phyloP scores from a whole-genome alignment of 2,797 vertebrate species.

The Choloepus didactylus region DNA sequence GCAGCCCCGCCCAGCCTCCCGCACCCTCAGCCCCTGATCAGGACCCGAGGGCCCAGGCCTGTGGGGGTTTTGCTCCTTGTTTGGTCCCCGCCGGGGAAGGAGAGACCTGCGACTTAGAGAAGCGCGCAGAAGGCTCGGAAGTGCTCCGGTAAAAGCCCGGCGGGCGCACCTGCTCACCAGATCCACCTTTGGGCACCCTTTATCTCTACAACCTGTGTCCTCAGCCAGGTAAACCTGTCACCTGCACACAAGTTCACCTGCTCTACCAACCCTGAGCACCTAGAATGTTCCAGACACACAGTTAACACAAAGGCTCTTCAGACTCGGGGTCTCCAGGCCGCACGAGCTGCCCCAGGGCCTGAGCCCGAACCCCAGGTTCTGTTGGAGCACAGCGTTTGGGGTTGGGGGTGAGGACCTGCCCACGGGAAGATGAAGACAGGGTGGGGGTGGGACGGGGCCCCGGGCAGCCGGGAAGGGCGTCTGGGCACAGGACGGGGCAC shows the following conservation, averaged over 20 bases:
- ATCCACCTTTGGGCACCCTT: background rate
- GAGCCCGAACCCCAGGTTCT: background rate
- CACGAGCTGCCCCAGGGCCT: background rate
- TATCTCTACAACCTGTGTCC: background rate
- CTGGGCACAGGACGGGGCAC: too few relatives aligned
- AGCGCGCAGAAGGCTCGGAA: background rate
- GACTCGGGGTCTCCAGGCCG: too few relatives aligned
- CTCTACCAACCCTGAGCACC: background rate
- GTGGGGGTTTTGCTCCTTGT: background rate
- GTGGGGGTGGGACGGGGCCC: too few relatives aligned
- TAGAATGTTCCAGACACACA: background rate
- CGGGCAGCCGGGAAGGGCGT: too few relatives aligned
- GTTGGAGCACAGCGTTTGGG: background rate
- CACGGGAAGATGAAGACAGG: background rate
- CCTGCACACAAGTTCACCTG: background rate
- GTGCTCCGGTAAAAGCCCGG: background rate
- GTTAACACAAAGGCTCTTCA: too few relatives aligned
- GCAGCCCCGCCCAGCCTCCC: background rate
- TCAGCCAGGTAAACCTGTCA: too few relatives aligned
- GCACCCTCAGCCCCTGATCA: background rate
- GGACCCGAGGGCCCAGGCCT: background rate
- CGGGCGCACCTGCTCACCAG: background rate
- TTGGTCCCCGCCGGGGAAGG: background rate
- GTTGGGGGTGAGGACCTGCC: background rate
- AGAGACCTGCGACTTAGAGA: background rate